Conservation (phyloP, 2,888 invertebrate genomes). For the Morpho deidamia region DNA sequence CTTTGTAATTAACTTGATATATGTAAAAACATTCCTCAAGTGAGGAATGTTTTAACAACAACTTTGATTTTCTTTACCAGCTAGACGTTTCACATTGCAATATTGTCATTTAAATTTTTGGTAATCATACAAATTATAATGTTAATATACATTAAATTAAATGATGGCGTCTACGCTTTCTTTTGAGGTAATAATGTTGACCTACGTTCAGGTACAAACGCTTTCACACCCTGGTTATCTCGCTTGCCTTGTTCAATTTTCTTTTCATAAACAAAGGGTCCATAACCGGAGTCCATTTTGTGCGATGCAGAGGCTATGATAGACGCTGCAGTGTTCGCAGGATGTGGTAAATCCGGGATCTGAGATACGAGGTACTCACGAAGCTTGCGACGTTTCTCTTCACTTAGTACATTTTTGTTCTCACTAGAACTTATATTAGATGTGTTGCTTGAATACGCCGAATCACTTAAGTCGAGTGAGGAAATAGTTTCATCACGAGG, state of each 20-base stretch:
- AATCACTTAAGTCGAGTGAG: constrained; percentile 10
- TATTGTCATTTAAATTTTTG: no score
- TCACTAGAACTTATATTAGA: background rate
- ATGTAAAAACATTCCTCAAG: background rate
- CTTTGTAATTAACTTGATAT: no score
- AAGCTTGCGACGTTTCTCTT: constrained; percentile 32
- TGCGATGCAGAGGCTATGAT: constrained; percentile 45
- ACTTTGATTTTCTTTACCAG: background rate
- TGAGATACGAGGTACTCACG: constrained; percentile 41
- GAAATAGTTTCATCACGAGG: constrained; percentile 12
- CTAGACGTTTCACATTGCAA: no score
- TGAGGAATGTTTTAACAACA: background rate
- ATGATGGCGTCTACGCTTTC: background rate
- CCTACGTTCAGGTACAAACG: constrained; percentile 41
- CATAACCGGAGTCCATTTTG: constrained; percentile 34
- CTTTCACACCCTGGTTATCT: constrained; percentile 22
- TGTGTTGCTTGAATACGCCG: constrained; percentile 19
- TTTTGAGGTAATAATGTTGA: constrained; percentile 39
- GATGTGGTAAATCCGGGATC: constrained; percentile 49
- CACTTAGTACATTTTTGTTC: constrained; percentile 15
- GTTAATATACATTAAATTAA: background rate
- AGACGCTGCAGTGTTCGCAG: constrained; percentile 39
- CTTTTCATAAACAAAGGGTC: constrained; percentile 40
- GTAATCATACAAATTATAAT: background rate
- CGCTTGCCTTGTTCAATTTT: constrained; percentile 36